Percentiles rank a stretch among this genome's conserved stretches.
Evolutionary conservation across 2,113 vertebrate genomes (phyloP).

Genomic region (Anser brachyrhynchus): DNA sequence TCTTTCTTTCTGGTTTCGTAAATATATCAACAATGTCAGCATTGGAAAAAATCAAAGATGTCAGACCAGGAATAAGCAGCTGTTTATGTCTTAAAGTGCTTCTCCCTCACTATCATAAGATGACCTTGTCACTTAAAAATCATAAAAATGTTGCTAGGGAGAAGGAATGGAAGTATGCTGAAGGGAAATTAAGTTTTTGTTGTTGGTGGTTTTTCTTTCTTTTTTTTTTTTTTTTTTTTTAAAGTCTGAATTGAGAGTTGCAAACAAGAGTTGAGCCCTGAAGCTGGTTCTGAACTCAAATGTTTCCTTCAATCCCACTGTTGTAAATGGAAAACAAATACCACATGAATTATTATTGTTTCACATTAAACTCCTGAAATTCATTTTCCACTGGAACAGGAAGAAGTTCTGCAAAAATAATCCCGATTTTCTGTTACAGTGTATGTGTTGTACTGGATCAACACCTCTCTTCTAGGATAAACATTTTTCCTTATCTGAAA

Average conservation of each 20-base stretch:
- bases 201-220: background rate
- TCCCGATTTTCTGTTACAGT: background rate
- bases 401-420: background rate
- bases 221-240: background rate
- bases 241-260: background rate
- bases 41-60: background rate
- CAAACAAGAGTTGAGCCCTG: constrained; percentile 12
- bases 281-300: constrained; percentile 15
- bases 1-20: background rate
- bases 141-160: background rate
- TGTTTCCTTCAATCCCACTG: background rate
- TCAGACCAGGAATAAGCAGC: background rate
- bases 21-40: constrained; percentile 4
- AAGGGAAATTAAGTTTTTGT: constrained; percentile 19
- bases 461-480: background rate
- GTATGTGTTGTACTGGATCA: background rate
- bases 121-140: constrained; percentile 21
- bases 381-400: background rate
- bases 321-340: constrained; percentile 27
- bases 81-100: background rate
- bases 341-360: background rate
- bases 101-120: background rate
- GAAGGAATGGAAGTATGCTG: background rate
- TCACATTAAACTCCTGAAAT: constrained; percentile 15
- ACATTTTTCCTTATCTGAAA: background rate